A percentile compares a stretch with the other conserved stretches of the same genome.
Evolutionary conservation across 2,888 invertebrate genomes (phyloP).

Genomic region (Ormyrus thymus): DNA sequence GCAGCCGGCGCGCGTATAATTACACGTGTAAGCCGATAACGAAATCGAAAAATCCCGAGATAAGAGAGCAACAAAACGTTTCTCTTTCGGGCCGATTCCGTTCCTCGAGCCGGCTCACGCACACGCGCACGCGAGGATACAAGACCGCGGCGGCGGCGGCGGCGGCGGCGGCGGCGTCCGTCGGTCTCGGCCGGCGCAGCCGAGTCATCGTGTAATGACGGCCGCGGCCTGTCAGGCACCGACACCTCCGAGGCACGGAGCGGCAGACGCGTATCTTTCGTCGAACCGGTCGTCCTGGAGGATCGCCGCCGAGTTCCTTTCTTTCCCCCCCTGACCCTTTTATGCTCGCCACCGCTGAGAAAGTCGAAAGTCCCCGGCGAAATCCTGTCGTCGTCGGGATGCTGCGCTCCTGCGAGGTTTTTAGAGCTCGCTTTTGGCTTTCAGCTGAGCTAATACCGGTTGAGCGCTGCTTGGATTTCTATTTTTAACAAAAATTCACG

Average conservation of each 20-base stretch:
- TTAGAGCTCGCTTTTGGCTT: too few species aligned
- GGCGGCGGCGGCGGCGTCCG: constrained; percentile 30
- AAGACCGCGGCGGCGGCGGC: neutral
- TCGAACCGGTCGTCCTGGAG: constrained; percentile 40
- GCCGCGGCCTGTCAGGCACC: constrained; percentile 59
- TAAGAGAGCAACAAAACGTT: constrained; percentile 28
- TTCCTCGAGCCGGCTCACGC: neutral
- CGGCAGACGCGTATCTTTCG: constrained; percentile 45
- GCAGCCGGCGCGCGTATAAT: neutral
- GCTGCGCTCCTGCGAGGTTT: too few species aligned
- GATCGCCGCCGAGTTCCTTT: neutral
- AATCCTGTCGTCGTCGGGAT: neutral
- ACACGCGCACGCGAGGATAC: neutral
- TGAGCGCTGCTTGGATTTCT: too few species aligned
- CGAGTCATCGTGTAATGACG: constrained; percentile 75
- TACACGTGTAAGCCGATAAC: constrained; percentile 13
- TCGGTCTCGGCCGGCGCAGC: constrained; percentile 56
- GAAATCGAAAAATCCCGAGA: neutral
- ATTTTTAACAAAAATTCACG: too few species aligned
- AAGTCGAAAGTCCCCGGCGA: neutral
- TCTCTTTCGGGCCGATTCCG: neutral
- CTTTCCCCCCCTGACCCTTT: constrained; percentile 12
- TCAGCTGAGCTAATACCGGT: too few species aligned
- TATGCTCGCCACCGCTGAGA: neutral
- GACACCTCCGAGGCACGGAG: constrained; percentile 57